These are phyloP conservation scores for Frankliniella intonsa DNA, from an alignment of 2,888 invertebrate genomes.

Conservation along the genomic window DNA sequence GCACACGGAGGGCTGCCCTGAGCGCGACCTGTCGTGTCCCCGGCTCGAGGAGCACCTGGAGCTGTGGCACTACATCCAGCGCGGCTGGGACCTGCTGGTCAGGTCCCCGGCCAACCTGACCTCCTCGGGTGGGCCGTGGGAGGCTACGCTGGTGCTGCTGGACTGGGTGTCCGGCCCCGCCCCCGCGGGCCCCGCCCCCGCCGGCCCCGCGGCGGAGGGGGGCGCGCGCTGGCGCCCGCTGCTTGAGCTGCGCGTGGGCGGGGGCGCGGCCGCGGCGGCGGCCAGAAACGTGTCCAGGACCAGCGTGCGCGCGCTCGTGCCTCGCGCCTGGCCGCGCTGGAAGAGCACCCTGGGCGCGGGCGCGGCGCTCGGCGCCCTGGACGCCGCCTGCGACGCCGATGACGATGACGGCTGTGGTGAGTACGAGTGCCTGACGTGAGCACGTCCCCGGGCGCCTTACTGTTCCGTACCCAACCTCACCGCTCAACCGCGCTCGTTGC, in stretches of 20 bases:
- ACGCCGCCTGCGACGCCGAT: constrained; percentile 40
- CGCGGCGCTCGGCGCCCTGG: constrained; percentile 38
- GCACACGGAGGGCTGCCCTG: not conserved
- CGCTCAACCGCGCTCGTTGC: not conserved
- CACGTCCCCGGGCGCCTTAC: too few species aligned
- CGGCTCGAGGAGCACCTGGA: not conserved
- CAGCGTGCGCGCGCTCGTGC: not conserved
- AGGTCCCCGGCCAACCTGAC: not conserved
- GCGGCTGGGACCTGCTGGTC: not conserved
- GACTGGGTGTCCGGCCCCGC: not conserved
- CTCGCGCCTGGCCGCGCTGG: constrained; percentile 21
- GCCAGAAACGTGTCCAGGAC: constrained; percentile 45
- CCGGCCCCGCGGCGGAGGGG: constrained; percentile 39
- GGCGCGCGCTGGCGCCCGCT: constrained; percentile 36
- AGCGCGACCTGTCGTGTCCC: not conserved
- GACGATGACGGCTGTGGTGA: constrained; percentile 45
- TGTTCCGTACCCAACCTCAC: not conserved
- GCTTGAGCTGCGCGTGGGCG: not conserved
- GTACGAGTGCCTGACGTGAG: too few species aligned
- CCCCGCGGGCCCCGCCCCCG: constrained; percentile 37
- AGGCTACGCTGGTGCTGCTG: not conserved
- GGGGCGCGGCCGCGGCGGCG: not conserved
- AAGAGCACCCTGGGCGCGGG: not conserved
- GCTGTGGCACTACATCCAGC: constrained; percentile 14
- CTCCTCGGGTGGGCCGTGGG: not conserved